Conservation (phyloP, 2,113 vertebrate species). For the Gasterosteus aculeatus region DNA sequence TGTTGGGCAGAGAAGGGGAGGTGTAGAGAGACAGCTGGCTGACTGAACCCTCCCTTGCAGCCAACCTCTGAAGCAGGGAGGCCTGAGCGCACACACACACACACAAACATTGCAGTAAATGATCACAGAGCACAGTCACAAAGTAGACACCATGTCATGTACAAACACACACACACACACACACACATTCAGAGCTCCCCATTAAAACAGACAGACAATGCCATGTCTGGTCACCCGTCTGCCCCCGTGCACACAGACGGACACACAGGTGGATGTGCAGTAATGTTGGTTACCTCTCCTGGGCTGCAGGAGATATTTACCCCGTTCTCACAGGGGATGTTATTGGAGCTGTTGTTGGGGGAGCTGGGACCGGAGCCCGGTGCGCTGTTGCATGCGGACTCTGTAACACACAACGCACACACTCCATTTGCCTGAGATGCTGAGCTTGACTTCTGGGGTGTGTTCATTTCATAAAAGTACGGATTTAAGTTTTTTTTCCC, state of each 20-base stretch:
- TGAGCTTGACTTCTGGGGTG: background rate
- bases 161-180: background rate
- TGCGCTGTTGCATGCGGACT: constrained; percentile 95
- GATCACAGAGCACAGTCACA: background rate
- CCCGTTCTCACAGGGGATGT: constrained; percentile 93
- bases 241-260: background rate
- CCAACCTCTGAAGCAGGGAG: constrained; percentile 89
- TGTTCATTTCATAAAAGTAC: background rate
- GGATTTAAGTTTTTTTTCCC: background rate
- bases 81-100: constrained; percentile 77
- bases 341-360: constrained; percentile 98
- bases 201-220: constrained; percentile 45
- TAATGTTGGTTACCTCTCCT: constrained; percentile 85
- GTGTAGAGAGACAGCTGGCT: constrained; percentile 95
- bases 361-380: constrained; percentile 98
- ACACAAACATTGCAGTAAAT: constrained; percentile 3
- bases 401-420: constrained; percentile 69
- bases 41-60: constrained; percentile 86
- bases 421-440: background rate
- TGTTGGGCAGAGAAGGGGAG: constrained; percentile 96
- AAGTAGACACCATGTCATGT: constrained; percentile 17
- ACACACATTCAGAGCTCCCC: constrained; percentile 13
- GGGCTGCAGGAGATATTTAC: constrained; percentile 85
- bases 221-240: constrained; percentile 15
- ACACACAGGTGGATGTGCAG: background rate